Base-by-base conservation (phyloP, 2,797 vertebrate species). In the Orientallactaga sibirica region DNA sequence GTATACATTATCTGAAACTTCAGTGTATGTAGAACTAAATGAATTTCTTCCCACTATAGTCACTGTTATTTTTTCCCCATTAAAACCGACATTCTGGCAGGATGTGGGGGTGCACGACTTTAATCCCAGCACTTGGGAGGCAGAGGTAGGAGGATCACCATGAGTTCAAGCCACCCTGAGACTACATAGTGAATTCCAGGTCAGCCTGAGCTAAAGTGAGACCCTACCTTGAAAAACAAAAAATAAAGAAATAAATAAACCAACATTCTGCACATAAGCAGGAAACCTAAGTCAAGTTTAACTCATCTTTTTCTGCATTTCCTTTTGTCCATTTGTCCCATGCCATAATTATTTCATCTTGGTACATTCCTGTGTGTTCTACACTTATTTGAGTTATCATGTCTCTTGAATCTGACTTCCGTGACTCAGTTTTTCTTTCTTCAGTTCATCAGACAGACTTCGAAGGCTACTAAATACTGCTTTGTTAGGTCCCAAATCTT, bases 401-500 rank as follows among this genome's bases (percentile, higher is more conserved):
- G 16, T 90, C 61, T 81, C 75, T 41, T 81, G 15, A 76, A 71
- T n/a, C 73, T 92, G 64, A 22, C 29, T 22, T 52, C 58, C 37
- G 8, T n/a, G 71, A 52, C 68, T 37, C 52, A 3, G 70, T 58
- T 70, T 88, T 83, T 74, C 83, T 91, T 55, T 85, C 79, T 88
- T 58, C 9, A 25, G 33, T 66, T 29, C 24, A 19, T 66, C 37
- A 20, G 22, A 14, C 18, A 75, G 66, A 62, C 58, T 90, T 80
- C 37, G n/a, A 18, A 62, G 71, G 68, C 33, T 37, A 76, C 4
- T 33, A 41, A 64, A 27, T 20, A 52, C 68, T 81, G 33, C 67
- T 82, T 12, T 62, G 19, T 84, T 62, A 22, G 66, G 24, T 68
- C 22, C 16, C 71, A 48, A 48, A 48, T 48, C 70, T 2, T 78